Conservation (phyloP, 2,113 vertebrate genomes). For the Brevimyrus niger region DNA sequence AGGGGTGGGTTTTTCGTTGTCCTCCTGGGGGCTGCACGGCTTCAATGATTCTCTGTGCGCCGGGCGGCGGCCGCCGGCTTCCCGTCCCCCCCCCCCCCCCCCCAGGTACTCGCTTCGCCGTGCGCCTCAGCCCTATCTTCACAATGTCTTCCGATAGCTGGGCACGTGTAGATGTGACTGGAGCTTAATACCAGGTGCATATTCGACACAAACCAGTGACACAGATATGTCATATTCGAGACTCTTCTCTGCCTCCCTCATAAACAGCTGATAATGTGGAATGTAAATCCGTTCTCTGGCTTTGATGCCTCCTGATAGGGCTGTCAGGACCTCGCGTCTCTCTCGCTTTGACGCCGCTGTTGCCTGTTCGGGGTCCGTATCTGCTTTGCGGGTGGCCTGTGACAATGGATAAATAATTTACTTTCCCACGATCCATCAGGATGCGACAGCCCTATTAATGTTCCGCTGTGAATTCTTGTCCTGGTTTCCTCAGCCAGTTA, state of each 20-base stretch:
- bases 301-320: conserved; percentile 34
- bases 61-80: no score
- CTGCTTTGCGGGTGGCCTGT: conserved; percentile 24
- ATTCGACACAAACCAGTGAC: neutral
- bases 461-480: conserved; percentile 4
- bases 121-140: neutral
- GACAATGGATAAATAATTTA: conserved; percentile 13
- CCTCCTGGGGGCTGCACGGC: no score
- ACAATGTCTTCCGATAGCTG: neutral
- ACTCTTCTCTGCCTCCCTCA: neutral
- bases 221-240: conserved; percentile 13
- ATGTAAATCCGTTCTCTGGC: neutral
- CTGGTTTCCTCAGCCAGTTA: neutral
- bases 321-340: conserved; percentile 32
- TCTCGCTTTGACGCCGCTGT: conserved; percentile 14
- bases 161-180: neutral
- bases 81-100: no score
- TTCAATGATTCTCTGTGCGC: no score
- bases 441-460: conserved; percentile 29
- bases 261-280: conserved; percentile 1
- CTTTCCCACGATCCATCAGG: conserved; percentile 19
- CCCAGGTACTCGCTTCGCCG: neutral
- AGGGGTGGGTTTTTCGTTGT: no score
- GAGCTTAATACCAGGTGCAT: neutral
- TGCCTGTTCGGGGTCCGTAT: conserved; percentile 18